Evolutionary conservation across 2,113 vertebrate species (phyloP).

Genomic region (Macrotus californicus): DNA sequence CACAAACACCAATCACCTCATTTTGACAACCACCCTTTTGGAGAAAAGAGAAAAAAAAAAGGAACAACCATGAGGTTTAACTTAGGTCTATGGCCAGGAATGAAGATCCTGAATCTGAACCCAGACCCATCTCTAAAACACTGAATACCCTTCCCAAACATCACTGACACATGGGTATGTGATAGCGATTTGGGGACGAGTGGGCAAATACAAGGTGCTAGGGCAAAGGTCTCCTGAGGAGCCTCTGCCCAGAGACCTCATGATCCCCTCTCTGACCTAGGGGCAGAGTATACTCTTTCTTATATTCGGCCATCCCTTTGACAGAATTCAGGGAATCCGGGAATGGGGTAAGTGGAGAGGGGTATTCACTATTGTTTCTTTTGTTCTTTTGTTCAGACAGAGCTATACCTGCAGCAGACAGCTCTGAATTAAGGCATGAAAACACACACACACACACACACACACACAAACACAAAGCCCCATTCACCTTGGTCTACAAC

Average conservation of each 20-base stretch:
- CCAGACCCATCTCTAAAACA: not conserved
- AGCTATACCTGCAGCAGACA: slow-evolving; percentile 40
- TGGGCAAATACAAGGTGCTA: not conserved
- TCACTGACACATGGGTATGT: not conserved
- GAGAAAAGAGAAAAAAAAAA: not conserved
- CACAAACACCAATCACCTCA: not conserved
- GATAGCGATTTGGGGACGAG: not conserved
- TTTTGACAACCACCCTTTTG: not conserved
- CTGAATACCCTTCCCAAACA: not conserved
- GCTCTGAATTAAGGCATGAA: slow-evolving; percentile 73
- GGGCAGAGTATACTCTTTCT: not conserved
- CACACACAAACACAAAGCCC: not conserved
- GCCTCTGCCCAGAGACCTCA: not conserved
- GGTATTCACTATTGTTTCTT: slow-evolving; percentile 46
- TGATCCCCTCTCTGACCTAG: not conserved
- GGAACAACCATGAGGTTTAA: not conserved
- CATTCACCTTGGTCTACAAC: not conserved
- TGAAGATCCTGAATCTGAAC: not conserved
- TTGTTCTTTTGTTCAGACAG: slow-evolving; percentile 54
- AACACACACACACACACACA: not conserved
- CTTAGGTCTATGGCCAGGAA: not conserved
- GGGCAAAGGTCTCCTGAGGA: not conserved
- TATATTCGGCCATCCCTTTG: not conserved
- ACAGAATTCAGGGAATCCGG: not conserved
- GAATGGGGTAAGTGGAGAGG: slow-evolving; percentile 3